These are phyloP conservation scores for Chrysogorgia sp. DNA, from an alignment of 92 coral and sea anemone species.

Conservation along the genomic window DNA sequence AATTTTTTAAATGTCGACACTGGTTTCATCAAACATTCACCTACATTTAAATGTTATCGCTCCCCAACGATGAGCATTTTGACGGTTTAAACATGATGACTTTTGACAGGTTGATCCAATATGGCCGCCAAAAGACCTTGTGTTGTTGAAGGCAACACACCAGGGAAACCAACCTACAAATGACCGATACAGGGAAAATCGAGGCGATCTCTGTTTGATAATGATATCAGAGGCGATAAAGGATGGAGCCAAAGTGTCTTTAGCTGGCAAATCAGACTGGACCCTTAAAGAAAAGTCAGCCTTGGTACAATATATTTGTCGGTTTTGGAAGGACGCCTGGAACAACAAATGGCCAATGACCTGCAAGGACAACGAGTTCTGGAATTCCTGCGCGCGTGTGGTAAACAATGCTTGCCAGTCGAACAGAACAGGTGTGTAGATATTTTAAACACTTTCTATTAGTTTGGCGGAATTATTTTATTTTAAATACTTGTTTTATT, in stretches of 20 bases:
- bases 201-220: background rate
- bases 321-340: constrained; percentile 58
- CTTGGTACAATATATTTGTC: constrained; percentile 62
- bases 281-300: background rate
- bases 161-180: constrained; percentile 6
- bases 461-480: too few species aligned
- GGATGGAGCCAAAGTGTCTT: background rate
- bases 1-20: too few species aligned
- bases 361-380: constrained; percentile 48
- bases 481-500: too few species aligned
- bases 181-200: constrained; percentile 2
- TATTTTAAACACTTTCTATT: background rate
- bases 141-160: constrained; percentile 31
- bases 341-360: constrained; percentile 61
- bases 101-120: too few species aligned
- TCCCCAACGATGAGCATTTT: too few species aligned
- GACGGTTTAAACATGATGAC: too few species aligned
- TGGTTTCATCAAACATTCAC: too few species aligned
- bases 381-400: constrained; percentile 60
- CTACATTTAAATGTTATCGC: too few species aligned
- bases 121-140: constrained; percentile 12
- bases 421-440: constrained; percentile 52
- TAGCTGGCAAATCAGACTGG: background rate
- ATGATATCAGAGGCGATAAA: background rate
- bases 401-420: constrained; percentile 64